Evolutionary conservation across 2,888 invertebrate species (phyloP), one percentile per base, ranked within the genome.

Genomic region (Brachypalpus laphriformis): DNA sequence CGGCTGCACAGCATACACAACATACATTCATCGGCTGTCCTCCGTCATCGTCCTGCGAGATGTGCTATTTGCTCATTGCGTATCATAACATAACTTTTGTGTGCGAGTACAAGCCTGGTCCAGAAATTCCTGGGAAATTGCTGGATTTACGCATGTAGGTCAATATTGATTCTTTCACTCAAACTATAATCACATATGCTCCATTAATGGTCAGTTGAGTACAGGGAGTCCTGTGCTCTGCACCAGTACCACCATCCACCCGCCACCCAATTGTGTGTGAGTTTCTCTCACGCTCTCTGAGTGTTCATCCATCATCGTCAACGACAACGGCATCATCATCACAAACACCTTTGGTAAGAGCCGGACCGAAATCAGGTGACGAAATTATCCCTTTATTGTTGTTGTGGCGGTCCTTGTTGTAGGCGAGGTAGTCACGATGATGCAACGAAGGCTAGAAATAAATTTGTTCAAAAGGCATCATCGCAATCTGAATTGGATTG

Each of bases 151-250:
- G 86, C 86, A 86, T 86, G 86, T 86, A 86, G 86, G 86, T 86
- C 86, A 86, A 86, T 86, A 86, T 86, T 86, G 86, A 86, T 86
- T 86, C 86, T 86, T 86, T 82, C 72, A 82, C 86, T 82, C 86
- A 86, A 85, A 82, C 86, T 82, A 86, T 86, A 82, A 86, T 86
- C 86, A 86, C 86, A 86, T 86, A 86, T 86, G 86, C 86, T 82
- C 82, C 86, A 86, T 86, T 86, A 86, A 86, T 82, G 82, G 81
- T 82, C 71, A 80, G 72, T 77, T 68, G 82, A 68, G 61, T 66
- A 37, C 40, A 59, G 54, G 66, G 75, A 49, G 74, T 78, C 28
- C 22, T 22, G 28, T 72, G 18, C 34, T 9, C 6, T 31, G 31
- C 31, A 8, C 31, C n/a, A n/a, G n/a, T n/a, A n/a, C n/a, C n/a